Conservation (phyloP, 2,113 vertebrate genomes). For the Indicator maculatus region DNA sequence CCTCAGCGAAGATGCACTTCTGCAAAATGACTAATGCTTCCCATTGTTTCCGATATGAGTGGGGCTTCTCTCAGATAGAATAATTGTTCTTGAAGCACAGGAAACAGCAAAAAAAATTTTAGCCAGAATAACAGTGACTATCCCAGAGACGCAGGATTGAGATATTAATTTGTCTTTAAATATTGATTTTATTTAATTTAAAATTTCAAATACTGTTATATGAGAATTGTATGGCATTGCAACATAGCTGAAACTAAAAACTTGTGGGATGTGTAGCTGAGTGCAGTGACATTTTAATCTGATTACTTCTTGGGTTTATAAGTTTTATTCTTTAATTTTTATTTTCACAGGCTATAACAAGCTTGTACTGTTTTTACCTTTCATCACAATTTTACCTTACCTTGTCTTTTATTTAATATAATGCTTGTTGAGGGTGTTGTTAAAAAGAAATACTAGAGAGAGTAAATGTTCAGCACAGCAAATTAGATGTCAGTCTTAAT, state of each 20-base stretch:
- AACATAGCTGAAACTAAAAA: not conserved
- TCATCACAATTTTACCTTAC: not conserved
- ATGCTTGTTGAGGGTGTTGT: not conserved
- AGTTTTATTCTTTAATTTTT: not conserved
- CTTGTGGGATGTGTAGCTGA: not conserved
- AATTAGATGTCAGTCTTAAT: not conserved
- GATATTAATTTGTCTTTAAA: not conserved
- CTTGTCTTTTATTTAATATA: not conserved
- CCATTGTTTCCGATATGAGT: slow-evolving; percentile 35
- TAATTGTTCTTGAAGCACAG: slow-evolving; percentile 9
- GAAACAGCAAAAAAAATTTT: not conserved
- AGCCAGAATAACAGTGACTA: not conserved
- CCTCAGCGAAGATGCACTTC: slow-evolving; percentile 17
- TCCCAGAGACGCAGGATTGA: not conserved
- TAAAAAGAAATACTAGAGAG: not conserved
- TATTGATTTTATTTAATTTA: not conserved
- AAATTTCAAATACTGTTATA: not conserved
- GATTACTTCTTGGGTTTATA: not conserved
- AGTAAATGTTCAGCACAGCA: not conserved
- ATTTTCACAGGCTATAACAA: not conserved
- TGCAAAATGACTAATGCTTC: slow-evolving; percentile 53
- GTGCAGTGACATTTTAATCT: not conserved
- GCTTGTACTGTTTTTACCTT: not conserved
- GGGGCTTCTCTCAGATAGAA: not conserved
- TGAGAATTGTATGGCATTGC: not conserved